A percentile compares a stretch with the other conserved stretches of the same genome.
phyloP scores from a whole-genome alignment of 2,888 invertebrate genomes.

The Lochmaea capreae region DNA sequence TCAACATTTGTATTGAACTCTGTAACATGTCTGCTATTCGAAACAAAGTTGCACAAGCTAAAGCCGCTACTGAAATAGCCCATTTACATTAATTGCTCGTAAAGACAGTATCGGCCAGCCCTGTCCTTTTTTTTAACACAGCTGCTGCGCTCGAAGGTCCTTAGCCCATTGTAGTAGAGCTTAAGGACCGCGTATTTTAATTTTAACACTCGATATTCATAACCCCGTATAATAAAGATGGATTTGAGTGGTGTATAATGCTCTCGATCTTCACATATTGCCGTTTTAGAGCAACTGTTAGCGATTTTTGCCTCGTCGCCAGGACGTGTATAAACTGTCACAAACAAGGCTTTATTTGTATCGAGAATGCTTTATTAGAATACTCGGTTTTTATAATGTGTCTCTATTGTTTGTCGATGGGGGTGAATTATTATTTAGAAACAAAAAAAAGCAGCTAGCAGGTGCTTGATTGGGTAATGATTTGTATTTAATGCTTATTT shows the following conservation, averaged over 20 bases:
- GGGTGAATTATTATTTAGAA: conserved; percentile 9
- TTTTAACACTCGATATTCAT: conserved; percentile 65
- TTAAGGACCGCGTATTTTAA: conserved; percentile 62
- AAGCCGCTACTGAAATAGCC: too few species aligned
- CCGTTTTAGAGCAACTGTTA: conserved; percentile 56
- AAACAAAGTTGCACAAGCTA: too few species aligned
- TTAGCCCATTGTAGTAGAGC: conserved; percentile 57
- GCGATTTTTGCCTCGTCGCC: conserved; percentile 24
- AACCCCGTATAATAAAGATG: conserved; percentile 63
- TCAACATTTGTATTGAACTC: too few species aligned
- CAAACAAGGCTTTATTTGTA: conserved; percentile 32
- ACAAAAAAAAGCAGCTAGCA: conserved; percentile 9
- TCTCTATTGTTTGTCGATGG: conserved; percentile 22
- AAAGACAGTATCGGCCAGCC: background rate
- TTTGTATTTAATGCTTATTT: background rate
- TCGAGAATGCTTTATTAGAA: conserved; percentile 23
- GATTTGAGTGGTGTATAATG: conserved; percentile 60
- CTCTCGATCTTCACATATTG: conserved; percentile 53
- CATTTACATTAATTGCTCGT: too few species aligned
- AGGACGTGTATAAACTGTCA: conserved; percentile 23
- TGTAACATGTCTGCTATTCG: too few species aligned
- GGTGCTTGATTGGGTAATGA: conserved; percentile 21
- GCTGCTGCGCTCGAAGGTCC: conserved; percentile 58
- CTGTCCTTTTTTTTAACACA: conserved; percentile 49
- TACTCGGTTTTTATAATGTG: conserved; percentile 23